A percentile compares a stretch with the other conserved stretches of the same genome.
Conservation (phyloP, 1,140 invertebrate species). For the Leptinotarsa lineolata region DNA sequence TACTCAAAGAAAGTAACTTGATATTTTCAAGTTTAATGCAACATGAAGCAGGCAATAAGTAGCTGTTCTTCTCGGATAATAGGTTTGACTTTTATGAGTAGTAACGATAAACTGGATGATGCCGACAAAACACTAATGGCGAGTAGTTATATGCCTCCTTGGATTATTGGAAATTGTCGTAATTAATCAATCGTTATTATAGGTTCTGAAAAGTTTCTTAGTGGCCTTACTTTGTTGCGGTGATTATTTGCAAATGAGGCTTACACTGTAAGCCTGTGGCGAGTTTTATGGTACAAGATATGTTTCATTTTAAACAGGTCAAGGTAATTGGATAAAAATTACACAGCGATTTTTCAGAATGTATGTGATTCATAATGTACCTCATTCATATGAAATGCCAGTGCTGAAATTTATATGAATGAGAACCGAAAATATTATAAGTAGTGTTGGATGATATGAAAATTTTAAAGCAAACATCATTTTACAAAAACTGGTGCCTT, state of each 20-base stretch:
- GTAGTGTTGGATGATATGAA: no score
- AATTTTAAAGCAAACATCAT: no score
- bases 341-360: no score
- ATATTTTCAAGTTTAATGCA: neutral
- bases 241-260: neutral
- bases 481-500: no score
- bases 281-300: no score
- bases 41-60: neutral
- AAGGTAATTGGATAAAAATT: no score
- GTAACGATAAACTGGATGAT: neutral
- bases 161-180: neutral
- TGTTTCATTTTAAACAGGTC: no score
- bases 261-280: no score
- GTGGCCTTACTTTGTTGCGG: neutral
- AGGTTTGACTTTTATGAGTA: neutral
- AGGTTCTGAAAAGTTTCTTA: neutral
- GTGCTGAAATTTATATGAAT: no score
- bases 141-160: neutral
- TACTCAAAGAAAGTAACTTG: neutral
- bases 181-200: neutral
- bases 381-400: no score
- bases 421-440: no score
- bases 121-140: conserved; percentile 1
- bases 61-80: neutral
- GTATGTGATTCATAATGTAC: no score